Evolutionary conservation across 2,888 invertebrate species (phyloP).

Genomic region (Aplocera efformata): DNA sequence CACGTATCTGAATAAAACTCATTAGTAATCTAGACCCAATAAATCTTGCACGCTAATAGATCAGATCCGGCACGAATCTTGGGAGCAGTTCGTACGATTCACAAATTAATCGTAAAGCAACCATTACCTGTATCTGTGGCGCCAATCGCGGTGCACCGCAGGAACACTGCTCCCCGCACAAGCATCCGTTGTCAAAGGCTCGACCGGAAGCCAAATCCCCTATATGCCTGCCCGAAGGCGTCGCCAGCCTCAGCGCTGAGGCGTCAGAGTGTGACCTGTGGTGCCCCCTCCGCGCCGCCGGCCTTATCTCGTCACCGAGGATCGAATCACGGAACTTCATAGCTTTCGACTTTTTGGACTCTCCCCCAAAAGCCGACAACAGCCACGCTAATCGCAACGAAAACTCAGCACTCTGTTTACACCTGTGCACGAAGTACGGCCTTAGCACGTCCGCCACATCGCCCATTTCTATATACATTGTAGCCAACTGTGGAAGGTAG

Average conservation of each 20-base stretch:
- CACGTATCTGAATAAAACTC: constrained; percentile 5
- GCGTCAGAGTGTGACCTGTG: constrained; percentile 90
- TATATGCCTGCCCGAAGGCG: constrained; percentile 84
- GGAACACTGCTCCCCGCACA: constrained; percentile 89
- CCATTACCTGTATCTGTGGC: constrained; percentile 65
- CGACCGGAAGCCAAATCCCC: constrained; percentile 96
- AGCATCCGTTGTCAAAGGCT: constrained; percentile 98
- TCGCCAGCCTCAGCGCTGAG: constrained; percentile 82
- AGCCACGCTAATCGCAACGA: constrained; percentile 98
- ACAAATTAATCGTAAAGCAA: too few relatives aligned
- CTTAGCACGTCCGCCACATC: constrained; percentile 92
- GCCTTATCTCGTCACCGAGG: constrained; percentile 70
- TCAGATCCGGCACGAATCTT: constrained; percentile 4
- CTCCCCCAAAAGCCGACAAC: constrained; percentile 95
- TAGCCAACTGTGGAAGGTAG: constrained; percentile 98
- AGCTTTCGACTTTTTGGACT: constrained; percentile 61
- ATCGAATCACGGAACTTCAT: constrained; percentile 68
- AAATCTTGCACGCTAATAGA: constrained; percentile 6
- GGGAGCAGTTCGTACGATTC: not conserved
- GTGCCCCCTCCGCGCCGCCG: constrained; percentile 67
- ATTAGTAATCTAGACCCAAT: constrained; percentile 10
- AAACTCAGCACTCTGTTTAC: constrained; percentile 97
- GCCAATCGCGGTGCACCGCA: constrained; percentile 74
- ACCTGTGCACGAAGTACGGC: constrained; percentile 79
- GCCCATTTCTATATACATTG: constrained; percentile 99